phyloP scores from a whole-genome alignment of 2,888 invertebrate species.

The Drosophila basisetae region DNA sequence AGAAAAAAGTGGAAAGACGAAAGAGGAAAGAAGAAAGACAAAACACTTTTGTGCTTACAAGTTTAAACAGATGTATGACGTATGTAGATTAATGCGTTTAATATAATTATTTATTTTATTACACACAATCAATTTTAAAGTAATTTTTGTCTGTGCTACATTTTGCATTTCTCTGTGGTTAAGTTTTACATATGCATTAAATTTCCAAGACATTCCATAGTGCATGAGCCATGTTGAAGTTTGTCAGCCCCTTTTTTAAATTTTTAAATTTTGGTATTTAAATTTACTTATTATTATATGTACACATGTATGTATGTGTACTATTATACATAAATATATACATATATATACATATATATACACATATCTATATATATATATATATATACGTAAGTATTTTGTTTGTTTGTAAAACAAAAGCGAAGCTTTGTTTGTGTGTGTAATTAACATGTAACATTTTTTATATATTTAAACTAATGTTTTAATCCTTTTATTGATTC shows the following conservation, averaged over 20 bases:
- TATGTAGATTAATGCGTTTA: slow-evolving; percentile 43
- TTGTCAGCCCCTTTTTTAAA: slow-evolving; percentile 18
- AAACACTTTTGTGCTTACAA: slow-evolving; percentile 43
- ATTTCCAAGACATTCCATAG: slow-evolving; percentile 37
- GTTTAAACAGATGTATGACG: slow-evolving; percentile 22
- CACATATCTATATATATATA: neutral
- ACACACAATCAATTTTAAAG: slow-evolving; percentile 37
- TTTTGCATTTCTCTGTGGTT: slow-evolving; percentile 56
- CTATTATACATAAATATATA: slow-evolving; percentile 11
- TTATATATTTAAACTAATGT: slow-evolving; percentile 40
- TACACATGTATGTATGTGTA: slow-evolving; percentile 13
- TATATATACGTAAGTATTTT: slow-evolving; percentile 1
- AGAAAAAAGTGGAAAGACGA: slow-evolving; percentile 1
- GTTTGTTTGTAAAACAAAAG: slow-evolving; percentile 34
- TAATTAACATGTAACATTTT: slow-evolving; percentile 43
- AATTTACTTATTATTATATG: slow-evolving; percentile 22
- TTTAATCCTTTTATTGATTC: slow-evolving; percentile 14
- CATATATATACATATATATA: neutral
- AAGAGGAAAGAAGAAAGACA: neutral
- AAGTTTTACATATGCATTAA: slow-evolving; percentile 33
- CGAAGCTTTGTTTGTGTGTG: slow-evolving; percentile 45
- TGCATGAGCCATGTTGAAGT: slow-evolving; percentile 4
- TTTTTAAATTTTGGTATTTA: slow-evolving; percentile 27
- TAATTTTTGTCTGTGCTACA: slow-evolving; percentile 54
- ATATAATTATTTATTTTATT: slow-evolving; percentile 57